Evolutionary conservation across 2,888 invertebrate genomes (phyloP), one percentile per base, ranked within the genome.

Genomic region (Galerucella calmariensis): DNA sequence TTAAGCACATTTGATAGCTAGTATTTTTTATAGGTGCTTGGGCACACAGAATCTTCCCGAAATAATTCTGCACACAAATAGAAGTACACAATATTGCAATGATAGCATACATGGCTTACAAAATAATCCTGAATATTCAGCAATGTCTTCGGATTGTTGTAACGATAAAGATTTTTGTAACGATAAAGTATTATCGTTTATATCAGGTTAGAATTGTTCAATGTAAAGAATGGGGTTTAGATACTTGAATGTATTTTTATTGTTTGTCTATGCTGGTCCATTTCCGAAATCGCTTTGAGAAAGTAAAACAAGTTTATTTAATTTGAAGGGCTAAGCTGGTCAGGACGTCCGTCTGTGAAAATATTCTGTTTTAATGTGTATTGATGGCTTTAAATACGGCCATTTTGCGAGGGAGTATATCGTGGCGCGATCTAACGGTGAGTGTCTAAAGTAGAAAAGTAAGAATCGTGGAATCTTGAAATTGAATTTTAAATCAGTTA

Each of bases 161-260:
- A 87, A 87, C 76, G 86, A 90, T 83, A 89, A 90, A 87, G 93
- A 93, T 90, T 92, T 89, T 90, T 94, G 94, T 92, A 94, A 93
- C 87, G 85, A 84, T 79, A 84, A 88, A 51, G 58, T 44, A 11
- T 67, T 77, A 68, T 63, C 74, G 20, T 75, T 78, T 44, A 58
- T 59, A 48, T 46, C 72, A 72, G 73, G 75, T 73, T 75, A 75
- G 66, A 74, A 16, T 70, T 58, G 70, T 66, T 72, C 67, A 63
- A 48, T 67, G 63, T 24, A 72, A 69, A 24, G 65, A 63, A 67
- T 69, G 75, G 78, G 76, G 74, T 44, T 69, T 69, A 69, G n/a
- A 61, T 44, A 46, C 11, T 65, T 65, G 10, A 44, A 65, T 65
- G 63, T 65, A 46, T n/a, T 61, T 63, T 16, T 56, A 56, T 20